These are phyloP conservation scores for Neoscelio sp. DNA, from an alignment of 2,888 invertebrate species.

Conservation along the genomic window DNA sequence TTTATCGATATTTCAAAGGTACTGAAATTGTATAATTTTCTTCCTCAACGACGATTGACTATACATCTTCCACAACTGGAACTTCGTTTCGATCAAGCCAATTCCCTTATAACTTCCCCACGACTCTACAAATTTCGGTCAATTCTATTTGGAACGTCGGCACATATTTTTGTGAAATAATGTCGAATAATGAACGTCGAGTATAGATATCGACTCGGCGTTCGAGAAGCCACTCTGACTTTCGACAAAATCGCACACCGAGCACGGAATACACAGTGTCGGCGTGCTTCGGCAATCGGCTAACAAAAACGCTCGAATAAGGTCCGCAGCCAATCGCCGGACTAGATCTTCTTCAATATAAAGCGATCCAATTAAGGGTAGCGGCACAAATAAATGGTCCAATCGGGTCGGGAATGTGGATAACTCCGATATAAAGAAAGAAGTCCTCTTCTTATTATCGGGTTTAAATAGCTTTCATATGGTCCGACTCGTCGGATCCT, in stretches of 20 bases:
- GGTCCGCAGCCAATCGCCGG: conserved; percentile 62
- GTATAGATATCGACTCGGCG: conserved; percentile 20
- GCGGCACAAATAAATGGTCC: conserved; percentile 76
- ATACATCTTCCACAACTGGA: too few species aligned
- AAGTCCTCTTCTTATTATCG: conserved; percentile 62
- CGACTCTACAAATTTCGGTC: conserved; percentile 6
- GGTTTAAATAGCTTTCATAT: conserved; percentile 41
- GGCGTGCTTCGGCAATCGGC: conserved; percentile 6
- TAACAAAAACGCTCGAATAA: conserved; percentile 52
- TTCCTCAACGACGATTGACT: too few species aligned
- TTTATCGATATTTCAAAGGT: too few species aligned
- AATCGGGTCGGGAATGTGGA: conserved; percentile 71
- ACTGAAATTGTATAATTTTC: too few species aligned
- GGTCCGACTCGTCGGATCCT: conserved; percentile 20
- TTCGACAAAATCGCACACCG: conserved; percentile 11
- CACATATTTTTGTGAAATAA: conserved; percentile 38
- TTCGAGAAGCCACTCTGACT: conserved; percentile 16
- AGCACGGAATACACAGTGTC: conserved; percentile 25
- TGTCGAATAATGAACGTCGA: conserved; percentile 31
- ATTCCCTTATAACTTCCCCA: too few species aligned
- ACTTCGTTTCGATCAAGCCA: too few species aligned
- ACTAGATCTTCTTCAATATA: conserved; percentile 70
- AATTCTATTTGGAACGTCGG: conserved; percentile 1
- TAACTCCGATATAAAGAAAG: conserved; percentile 69
- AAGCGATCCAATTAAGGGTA: conserved; percentile 79